These are phyloP conservation scores for Malthinus flaveolus DNA, from an alignment of 2,888 invertebrate genomes.

Conservation along the genomic window DNA sequence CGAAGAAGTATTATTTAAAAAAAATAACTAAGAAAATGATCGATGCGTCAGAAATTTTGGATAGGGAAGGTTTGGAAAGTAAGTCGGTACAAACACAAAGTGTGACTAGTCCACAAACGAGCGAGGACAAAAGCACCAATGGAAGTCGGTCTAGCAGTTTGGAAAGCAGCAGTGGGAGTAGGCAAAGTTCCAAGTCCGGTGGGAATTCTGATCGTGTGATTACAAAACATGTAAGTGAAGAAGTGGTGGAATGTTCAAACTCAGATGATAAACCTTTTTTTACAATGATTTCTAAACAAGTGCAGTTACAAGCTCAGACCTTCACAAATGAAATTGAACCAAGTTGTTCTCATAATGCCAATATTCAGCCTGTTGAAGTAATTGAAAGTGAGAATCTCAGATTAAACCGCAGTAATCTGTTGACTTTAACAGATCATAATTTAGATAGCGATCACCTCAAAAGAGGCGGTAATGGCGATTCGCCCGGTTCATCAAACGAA, in stretches of 20 bases:
- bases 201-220: too few relatives aligned
- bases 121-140: neutral
- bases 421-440: neutral
- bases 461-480: neutral
- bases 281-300: neutral
- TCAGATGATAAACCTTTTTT: neutral
- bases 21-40: conserved; percentile 64
- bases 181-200: neutral
- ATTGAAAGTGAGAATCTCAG: neutral
- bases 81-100: neutral
- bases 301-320: conserved; percentile 4
- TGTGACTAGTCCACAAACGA: neutral
- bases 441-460: neutral
- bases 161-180: neutral
- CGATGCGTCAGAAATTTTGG: neutral
- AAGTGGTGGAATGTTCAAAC: neutral
- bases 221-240: neutral
- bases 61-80: neutral
- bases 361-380: neutral
- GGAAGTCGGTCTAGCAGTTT: neutral
- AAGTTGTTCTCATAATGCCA: neutral
- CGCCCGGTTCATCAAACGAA: neutral
- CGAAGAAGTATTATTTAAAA: conserved; percentile 66
- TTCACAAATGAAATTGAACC: conserved; percentile 21
- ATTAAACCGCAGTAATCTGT: neutral